These are phyloP conservation scores for Phyllostomus discolor DNA, from an alignment of 2,113 vertebrate genomes.

Conservation along the genomic window DNA sequence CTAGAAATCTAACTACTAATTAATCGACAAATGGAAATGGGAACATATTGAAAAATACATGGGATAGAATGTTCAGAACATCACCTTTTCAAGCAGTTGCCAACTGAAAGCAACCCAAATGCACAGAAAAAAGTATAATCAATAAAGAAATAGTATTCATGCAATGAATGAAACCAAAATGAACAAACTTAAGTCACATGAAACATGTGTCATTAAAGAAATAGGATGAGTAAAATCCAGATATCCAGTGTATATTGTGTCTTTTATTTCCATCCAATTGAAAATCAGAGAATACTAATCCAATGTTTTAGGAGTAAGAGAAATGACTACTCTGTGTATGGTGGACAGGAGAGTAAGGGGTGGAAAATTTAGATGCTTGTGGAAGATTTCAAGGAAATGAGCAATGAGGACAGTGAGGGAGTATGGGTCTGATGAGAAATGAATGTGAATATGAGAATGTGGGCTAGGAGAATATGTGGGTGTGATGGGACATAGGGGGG, in stretches of 20 bases:
- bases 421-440: neutral
- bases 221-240: neutral
- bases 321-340: neutral
- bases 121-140: neutral
- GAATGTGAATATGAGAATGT: neutral
- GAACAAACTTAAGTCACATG: neutral
- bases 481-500: neutral
- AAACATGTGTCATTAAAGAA: neutral
- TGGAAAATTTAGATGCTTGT: neutral
- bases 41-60: neutral
- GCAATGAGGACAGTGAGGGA: neutral
- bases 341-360: neutral
- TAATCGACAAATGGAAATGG: neutral
- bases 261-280: neutral
- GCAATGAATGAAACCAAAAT: neutral
- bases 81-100: neutral
- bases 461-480: neutral
- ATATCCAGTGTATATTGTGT: neutral
- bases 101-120: neutral
- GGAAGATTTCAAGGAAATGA: neutral
- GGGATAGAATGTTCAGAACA: neutral
- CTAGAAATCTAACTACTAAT: neutral
- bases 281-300: neutral
- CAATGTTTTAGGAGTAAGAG: neutral
- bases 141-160: neutral